Percentiles rank a stretch among this genome's conserved stretches.
Evolutionary conservation across 2,888 invertebrate species (phyloP).

Genomic region (Epinotia demarniana): DNA sequence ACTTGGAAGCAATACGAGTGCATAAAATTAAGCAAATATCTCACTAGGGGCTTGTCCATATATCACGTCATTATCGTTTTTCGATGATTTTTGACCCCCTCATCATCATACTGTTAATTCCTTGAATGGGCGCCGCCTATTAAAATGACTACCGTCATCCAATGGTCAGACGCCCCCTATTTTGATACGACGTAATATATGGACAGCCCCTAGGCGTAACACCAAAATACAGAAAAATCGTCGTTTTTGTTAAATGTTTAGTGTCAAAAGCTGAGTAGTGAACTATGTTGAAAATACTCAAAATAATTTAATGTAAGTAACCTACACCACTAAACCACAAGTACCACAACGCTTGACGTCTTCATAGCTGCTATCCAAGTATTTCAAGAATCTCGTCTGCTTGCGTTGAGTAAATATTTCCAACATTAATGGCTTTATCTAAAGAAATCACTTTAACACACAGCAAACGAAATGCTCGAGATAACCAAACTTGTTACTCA

Average conservation of each 20-base stretch:
- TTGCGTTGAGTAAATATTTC: conserved; percentile 21
- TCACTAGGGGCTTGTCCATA: too few species aligned
- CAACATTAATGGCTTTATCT: conserved; percentile 34
- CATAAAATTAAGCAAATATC: not conserved
- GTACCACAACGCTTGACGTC: conserved; percentile 6
- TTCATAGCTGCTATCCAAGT: conserved; percentile 12
- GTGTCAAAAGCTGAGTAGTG: not conserved
- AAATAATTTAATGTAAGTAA: not conserved
- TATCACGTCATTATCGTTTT: too few species aligned
- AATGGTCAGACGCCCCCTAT: too few species aligned
- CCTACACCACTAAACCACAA: not conserved
- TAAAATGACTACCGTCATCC: too few species aligned
- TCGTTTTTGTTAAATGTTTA: not conserved
- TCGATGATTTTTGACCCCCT: too few species aligned
- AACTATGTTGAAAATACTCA: not conserved
- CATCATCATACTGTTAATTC: too few species aligned
- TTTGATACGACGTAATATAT: too few species aligned
- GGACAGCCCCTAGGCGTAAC: too few species aligned
- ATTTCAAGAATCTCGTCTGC: conserved; percentile 32
- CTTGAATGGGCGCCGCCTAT: too few species aligned
- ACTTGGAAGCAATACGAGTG: not conserved
- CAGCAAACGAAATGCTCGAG: conserved; percentile 35
- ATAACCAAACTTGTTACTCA: conserved; percentile 42
- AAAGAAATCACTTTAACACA: conserved; percentile 31
- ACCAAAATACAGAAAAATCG: not conserved